These are phyloP conservation scores for Phyllostomus hastatus DNA, from an alignment of 2,113 vertebrate species.

Conservation along the genomic window DNA sequence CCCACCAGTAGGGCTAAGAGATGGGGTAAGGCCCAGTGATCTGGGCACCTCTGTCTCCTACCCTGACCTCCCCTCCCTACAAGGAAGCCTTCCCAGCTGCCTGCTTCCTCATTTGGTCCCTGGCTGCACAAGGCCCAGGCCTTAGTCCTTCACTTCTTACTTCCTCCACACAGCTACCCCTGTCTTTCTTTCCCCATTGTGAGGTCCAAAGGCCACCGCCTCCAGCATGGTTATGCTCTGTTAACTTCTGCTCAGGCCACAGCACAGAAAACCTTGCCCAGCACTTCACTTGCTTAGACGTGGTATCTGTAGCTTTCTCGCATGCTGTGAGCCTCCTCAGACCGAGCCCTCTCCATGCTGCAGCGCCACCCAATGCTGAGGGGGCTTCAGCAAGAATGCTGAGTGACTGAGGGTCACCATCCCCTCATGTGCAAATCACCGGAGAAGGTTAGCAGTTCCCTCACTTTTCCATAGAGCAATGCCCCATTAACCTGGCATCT, in stretches of 20 bases:
- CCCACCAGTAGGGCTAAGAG: neutral
- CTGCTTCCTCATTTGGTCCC: constrained; percentile 24
- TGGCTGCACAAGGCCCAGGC: neutral
- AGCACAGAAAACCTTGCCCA: neutral
- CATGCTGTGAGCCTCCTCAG: no score
- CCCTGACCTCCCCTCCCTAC: neutral
- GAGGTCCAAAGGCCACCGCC: neutral
- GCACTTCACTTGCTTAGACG: neutral
- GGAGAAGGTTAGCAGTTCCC: neutral
- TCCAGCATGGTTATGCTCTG: neutral
- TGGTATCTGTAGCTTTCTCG: neutral
- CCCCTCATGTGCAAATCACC: neutral
- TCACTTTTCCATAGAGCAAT: neutral
- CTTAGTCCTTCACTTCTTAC: neutral
- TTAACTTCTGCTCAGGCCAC: neutral
- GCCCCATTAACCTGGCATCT: neutral
- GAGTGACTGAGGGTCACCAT: neutral
- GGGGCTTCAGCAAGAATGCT: neutral
- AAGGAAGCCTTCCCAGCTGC: neutral
- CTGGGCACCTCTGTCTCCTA: neutral
- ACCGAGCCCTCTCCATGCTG: neutral
- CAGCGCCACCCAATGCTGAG: neutral
- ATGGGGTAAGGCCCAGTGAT: neutral
- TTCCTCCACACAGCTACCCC: neutral
- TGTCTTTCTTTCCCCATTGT: neutral